Conservation (phyloP, 2,113 vertebrate genomes). For the Connochaetes taurinus region DNA sequence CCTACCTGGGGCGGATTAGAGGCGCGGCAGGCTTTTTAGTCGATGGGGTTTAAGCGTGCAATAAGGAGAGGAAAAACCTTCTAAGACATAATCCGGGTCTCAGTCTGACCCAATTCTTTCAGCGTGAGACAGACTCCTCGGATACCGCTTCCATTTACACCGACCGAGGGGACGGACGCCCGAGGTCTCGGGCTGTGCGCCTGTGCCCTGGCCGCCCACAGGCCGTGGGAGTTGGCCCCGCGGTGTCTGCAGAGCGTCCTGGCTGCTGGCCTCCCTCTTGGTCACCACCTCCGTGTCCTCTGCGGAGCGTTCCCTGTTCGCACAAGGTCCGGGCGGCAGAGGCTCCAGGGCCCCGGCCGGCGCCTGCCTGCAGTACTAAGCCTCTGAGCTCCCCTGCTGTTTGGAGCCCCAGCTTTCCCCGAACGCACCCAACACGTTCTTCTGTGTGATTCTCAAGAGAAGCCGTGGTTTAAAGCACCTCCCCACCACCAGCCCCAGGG, state of each 20-base stretch:
- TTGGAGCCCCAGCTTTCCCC: background rate
- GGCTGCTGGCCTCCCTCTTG: background rate
- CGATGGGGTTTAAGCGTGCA: constrained; percentile 78
- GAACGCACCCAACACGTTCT: accelerated
- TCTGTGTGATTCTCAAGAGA: background rate
- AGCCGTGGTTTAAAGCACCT: accelerated
- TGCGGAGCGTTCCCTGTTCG: no score
- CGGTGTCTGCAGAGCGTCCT: accelerated
- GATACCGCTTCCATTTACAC: constrained; percentile 24
- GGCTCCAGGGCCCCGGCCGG: accelerated
- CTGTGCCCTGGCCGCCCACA: accelerated
- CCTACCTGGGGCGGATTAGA: constrained; percentile 84
- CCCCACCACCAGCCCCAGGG: accelerated
- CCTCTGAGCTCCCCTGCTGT: background rate
- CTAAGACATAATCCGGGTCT: constrained; percentile 83
- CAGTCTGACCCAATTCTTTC: constrained; percentile 83
- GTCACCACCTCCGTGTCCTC: background rate
- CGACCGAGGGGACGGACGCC: background rate
- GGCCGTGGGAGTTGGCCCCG: accelerated
- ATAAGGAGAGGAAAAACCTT: constrained; percentile 80
- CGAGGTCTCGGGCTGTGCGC: constrained; percentile 10
- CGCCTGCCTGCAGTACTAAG: accelerated
- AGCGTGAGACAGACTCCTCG: constrained; percentile 64
- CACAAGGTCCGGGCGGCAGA: accelerated
- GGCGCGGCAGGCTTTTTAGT: constrained; percentile 74